phyloP scores from a whole-genome alignment of 35 echinoderm and acorn worm species.

The Anneissia japonica region DNA sequence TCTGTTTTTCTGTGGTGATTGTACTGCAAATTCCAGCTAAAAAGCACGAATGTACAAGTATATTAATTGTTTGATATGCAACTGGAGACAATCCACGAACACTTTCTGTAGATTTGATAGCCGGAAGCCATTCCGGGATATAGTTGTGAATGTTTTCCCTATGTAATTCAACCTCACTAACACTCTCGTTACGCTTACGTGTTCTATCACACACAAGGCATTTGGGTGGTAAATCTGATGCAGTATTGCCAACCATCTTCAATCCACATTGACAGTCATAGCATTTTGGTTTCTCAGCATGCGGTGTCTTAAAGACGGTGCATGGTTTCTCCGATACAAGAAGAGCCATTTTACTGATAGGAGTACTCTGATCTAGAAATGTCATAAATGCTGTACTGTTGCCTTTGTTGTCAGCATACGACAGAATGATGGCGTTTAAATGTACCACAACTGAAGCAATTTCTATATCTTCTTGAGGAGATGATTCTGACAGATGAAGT shows the following conservation, averaged over 20 bases:
- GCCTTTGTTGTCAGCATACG: neutral
- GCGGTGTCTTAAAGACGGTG: neutral
- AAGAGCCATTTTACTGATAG: neutral
- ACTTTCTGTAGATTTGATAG: neutral
- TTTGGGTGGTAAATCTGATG: neutral
- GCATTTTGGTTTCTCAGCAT: neutral
- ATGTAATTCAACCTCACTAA: neutral
- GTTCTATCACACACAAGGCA: neutral
- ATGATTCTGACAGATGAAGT: conserved; percentile 3
- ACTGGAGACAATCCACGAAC: neutral
- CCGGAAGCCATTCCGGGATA: too few species aligned
- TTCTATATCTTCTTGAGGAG: neutral
- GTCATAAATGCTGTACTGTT: neutral
- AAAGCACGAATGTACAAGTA: neutral
- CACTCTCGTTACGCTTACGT: neutral
- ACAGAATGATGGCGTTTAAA: neutral
- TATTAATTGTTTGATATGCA: neutral
- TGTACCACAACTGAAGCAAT: conserved; percentile 15
- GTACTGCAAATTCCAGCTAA: neutral
- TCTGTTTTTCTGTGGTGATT: neutral
- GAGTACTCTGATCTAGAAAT: neutral
- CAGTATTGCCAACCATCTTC: neutral
- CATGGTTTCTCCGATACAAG: neutral
- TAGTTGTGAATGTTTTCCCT: neutral
- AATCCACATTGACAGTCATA: neutral